Evolutionary conservation across 2,113 vertebrate species (phyloP).

Genomic region (Corythaixoides concolor): DNA sequence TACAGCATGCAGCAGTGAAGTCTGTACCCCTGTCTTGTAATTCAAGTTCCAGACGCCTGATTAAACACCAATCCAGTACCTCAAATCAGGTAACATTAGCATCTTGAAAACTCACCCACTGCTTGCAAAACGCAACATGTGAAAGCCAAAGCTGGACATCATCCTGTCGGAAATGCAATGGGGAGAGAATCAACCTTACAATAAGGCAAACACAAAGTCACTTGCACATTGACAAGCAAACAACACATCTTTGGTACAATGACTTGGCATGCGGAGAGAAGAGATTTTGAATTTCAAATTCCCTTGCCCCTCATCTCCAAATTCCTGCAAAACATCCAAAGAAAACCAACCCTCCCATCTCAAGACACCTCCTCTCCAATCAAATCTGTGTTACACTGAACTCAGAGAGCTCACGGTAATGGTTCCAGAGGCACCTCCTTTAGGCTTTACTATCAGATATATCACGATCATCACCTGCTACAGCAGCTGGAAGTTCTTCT

Average conservation of each 20-base stretch:
- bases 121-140: conserved; percentile 92
- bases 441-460: neutral
- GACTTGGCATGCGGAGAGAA: neutral
- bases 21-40: neutral
- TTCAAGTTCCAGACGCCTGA: neutral
- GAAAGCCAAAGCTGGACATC: conserved; percentile 96
- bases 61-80: neutral
- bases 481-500: neutral
- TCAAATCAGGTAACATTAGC: neutral
- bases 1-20: neutral
- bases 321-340: neutral
- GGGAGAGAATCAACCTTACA: neutral
- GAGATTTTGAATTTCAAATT: neutral
- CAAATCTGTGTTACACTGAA: neutral
- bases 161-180: conserved; percentile 73
- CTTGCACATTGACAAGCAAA: neutral
- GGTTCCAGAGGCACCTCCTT: neutral
- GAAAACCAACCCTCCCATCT: neutral
- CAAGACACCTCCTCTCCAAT: neutral
- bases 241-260: neutral
- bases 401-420: neutral
- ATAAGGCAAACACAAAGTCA: neutral
- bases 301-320: neutral
- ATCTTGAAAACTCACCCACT: conserved; percentile 86
- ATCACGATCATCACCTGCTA: neutral